These are phyloP conservation scores for Tolmerus cingulatus DNA, from an alignment of 2,888 invertebrate species.

Conservation along the genomic window DNA sequence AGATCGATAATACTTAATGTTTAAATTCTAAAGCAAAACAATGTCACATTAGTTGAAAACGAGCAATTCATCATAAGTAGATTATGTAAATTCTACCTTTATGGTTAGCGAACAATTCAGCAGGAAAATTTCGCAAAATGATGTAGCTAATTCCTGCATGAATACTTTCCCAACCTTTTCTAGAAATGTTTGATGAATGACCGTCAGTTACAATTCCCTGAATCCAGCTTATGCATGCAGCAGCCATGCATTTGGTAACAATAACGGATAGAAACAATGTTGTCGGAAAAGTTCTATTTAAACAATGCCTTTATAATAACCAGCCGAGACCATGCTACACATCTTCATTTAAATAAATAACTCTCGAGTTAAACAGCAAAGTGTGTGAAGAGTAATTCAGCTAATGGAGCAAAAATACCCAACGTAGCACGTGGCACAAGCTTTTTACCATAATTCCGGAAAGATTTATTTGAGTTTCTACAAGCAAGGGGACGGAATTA, in stretches of 20 bases:
- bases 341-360: neutral
- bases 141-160: neutral
- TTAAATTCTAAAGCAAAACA: too few relatives aligned
- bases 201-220: neutral
- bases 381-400: neutral
- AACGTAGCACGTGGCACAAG: neutral
- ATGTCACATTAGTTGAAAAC: neutral
- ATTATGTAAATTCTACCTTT: neutral
- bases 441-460: neutral
- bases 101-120: neutral
- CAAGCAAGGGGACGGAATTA: neutral
- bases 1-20: too few relatives aligned
- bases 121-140: neutral
- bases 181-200: neutral
- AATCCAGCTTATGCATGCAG: neutral
- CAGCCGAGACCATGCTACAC: neutral
- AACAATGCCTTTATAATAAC: neutral
- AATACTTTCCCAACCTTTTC: neutral
- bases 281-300: neutral
- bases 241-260: neutral
- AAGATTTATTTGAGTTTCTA: neutral
- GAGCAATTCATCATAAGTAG: neutral
- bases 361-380: neutral
- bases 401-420: neutral
- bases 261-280: neutral